These are phyloP conservation scores for Luscinia luscinia DNA, from an alignment of 2,797 vertebrate genomes.

Conservation along the genomic window DNA sequence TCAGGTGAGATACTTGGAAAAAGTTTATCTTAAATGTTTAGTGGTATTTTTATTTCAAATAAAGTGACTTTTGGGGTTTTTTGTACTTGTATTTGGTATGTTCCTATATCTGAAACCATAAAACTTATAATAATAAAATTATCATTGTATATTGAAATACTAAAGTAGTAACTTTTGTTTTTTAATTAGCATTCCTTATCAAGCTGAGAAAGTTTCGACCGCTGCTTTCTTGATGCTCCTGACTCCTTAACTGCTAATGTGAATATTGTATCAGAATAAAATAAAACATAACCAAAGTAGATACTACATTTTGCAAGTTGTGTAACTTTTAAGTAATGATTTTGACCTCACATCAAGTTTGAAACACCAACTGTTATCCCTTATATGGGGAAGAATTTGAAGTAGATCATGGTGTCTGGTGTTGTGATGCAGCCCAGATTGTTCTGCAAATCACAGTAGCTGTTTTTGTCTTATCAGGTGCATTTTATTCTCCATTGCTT, in stretches of 20 bases:
- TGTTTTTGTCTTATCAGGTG: not conserved
- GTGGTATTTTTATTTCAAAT: not conserved
- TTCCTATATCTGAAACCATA: not conserved
- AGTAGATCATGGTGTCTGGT: not conserved
- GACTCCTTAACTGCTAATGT: slow-evolving; percentile 22
- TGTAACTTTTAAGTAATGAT: slow-evolving; percentile 38
- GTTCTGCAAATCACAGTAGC: not conserved
- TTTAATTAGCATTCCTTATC: slow-evolving; percentile 89
- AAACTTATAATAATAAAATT: not conserved
- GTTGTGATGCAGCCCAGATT: not conserved
- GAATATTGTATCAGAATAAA: slow-evolving; percentile 46
- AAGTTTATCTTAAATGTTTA: not conserved
- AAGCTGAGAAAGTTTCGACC: slow-evolving; percentile 86
- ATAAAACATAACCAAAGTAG: slow-evolving; percentile 39
- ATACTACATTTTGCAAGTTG: slow-evolving; percentile 24
- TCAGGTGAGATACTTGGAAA: slow-evolving; percentile 83
- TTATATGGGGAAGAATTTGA: not conserved
- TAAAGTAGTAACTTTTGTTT: slow-evolving; percentile 53
- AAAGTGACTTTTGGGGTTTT: not conserved
- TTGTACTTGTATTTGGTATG: not conserved
- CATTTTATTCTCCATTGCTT: slow-evolving; percentile 82
- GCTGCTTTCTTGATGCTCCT: slow-evolving; percentile 32
- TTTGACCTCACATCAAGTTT: not conserved
- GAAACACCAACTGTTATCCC: not conserved
- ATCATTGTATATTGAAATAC: not conserved